Evolutionary conservation across 2,888 invertebrate species (phyloP).

Genomic region (Sinotaia quadrata): DNA sequence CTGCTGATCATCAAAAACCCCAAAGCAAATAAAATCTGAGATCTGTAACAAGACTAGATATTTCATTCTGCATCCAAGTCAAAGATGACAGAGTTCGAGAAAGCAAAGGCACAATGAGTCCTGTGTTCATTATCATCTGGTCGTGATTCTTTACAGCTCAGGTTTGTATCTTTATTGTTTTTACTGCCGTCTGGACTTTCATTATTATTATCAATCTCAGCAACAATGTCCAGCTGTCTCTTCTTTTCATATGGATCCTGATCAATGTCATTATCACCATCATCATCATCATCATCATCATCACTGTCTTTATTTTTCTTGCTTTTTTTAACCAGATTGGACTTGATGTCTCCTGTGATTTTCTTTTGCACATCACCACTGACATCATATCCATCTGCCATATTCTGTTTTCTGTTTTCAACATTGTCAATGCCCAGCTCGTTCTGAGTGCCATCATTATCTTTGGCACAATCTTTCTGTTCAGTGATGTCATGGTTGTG

Average conservation of each 20-base stretch:
- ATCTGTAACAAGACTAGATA: too few relatives aligned
- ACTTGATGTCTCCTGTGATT: constrained; percentile 22
- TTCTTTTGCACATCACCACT: constrained; percentile 13
- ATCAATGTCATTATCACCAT: too few relatives aligned
- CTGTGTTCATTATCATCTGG: constrained; percentile 49
- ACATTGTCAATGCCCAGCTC: too few relatives aligned
- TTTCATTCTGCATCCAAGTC: constrained; percentile 66
- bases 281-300: constrained; percentile 35
- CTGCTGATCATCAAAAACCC: too few relatives aligned
- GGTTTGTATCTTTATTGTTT: constrained; percentile 48
- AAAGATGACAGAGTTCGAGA: constrained; percentile 66
- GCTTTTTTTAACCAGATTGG: constrained; percentile 33
- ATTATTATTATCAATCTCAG: too few relatives aligned
- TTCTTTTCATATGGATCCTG: too few relatives aligned
- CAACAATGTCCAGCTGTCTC: too few relatives aligned
- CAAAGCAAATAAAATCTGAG: too few relatives aligned
- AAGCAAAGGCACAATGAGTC: constrained; percentile 66
- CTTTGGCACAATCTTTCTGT: neutral
- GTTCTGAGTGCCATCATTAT: neutral
- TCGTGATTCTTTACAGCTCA: constrained; percentile 51
- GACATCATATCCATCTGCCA: neutral
- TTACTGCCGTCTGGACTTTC: too few relatives aligned
- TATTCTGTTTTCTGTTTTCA: neutral
- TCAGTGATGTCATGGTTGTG: neutral
- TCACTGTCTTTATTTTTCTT: constrained; percentile 30